Base-by-base conservation (phyloP, 2,797 vertebrate species). In the Pampus argenteus region DNA sequence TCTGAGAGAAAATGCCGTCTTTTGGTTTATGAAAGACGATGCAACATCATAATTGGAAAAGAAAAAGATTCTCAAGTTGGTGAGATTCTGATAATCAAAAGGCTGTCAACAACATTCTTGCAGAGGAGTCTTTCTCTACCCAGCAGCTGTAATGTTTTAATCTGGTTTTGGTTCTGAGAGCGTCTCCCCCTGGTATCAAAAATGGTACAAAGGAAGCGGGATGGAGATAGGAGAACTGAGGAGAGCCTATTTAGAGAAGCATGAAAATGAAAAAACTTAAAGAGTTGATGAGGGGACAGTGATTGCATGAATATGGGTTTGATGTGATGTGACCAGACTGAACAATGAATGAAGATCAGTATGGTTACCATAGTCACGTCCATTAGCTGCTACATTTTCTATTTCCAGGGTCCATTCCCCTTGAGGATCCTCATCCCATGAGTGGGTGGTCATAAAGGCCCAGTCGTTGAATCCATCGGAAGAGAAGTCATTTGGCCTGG, bases 391-490 rank as follows among this genome's bases (percentile, higher is more conserved):
- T 1, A 87, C 74, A 69, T 97, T 99, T 84, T 98, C 97, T 0
- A 98, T 95, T 88, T 98, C 96, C 71, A 99, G 91, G 58, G 94
- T 93, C 97, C 97, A 99, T 48, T 98, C 97, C 58, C 98, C 98
- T 0, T 94, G 89, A 3, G 97, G 96, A 63, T 98, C 95, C 88
- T 99, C 98, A 0, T 97, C 97, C 98, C 98, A 99, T 0, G 96
- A 96, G 83, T 99, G 98, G 0, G 97, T 99, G 0, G 95, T 97
- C 98, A 99, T 99, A 81, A 99, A 99, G 25, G 97, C 96, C 98
- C 98, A 99, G 87, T 99, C 97, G 0, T 94, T 97, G 87, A 99
- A 99, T 40, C 98, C 98, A 10, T 98, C 98, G 0, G 96, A 95
- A 0, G 97, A 98, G 83, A 94, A 97, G 93, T 99, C 98, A 0